Base-by-base conservation (phyloP, 2,888 invertebrate genomes). In the Mimas tiliae region DNA sequence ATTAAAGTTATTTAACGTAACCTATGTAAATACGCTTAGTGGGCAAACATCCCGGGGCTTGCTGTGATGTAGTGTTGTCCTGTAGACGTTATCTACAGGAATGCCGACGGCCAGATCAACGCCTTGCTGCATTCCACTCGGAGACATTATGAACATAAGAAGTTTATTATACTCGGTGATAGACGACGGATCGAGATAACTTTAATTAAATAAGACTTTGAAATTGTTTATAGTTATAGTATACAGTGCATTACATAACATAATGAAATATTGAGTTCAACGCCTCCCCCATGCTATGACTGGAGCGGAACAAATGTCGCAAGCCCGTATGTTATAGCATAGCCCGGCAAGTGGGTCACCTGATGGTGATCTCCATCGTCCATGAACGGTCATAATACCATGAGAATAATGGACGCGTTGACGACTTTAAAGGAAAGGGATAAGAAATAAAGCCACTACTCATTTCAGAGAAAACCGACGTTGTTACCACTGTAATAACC, bases 171-270 rank as follows among this genome's bases (percentile, higher is more conserved):
- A 58, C 34, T n/a, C 48, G 34, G 27, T 53, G 65, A 48, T 62
- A 58, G 58, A 65, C 65, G 42, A 47, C 58, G 38, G 58, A 58
- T 50, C 47, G 58, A 77, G 73, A 74, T 75, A 75, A 69, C 67
- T 72, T 77, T 74, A 77, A 79, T 80, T 79, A 80, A 79, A 81
- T 72, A 73, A 72, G 67, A 67, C 67, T 70, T 73, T 68, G 68
- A 70, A 66, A 64, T 67, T 71, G 70, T 34, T 70, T 69, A 68
- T 62, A 55, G 62, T 51, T 69, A 66, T 6, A 63, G 67, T 65
- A 68, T 68, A 66, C 66, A 64, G 62, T 74, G 11, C 71, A 7
- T 38, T 9, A 38, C 2, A 9, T 38, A 9, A 38, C 3, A 7
- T 3, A 38, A 38, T 38, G 9, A 38, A 38, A 38, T 6, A 7